Base-by-base conservation (phyloP, 2,888 invertebrate species). In the Drosophila paracracens region DNA sequence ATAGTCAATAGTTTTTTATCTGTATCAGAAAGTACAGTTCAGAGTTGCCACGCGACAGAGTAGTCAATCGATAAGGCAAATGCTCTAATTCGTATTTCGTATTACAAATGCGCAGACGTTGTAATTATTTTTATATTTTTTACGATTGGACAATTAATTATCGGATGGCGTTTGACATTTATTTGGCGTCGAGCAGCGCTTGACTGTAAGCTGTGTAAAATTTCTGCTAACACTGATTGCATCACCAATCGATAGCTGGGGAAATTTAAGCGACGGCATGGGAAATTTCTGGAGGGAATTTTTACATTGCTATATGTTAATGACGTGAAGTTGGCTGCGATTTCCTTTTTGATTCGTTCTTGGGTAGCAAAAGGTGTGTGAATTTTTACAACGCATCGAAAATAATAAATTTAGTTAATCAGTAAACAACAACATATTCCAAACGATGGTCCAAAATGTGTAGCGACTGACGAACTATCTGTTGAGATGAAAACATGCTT, bases 261-360 rank as follows among this genome's bases (percentile, higher is more conserved):
- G 90, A 79, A 75, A 85, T 85, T 82, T 70, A 8, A 18, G 56
- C 50, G 60, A 18, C 59, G 56, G 57, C 56, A 43, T 36, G 81
- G 83, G 83, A 70, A 80, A 63, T 85, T 73, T 73, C 40, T 1
- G 7, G 2, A 50, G 74, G 89, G 80, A 74, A 60, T 70, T 77
- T 88, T 70, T 72, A 51, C 48, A 51, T 46, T 69, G 40, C 80
- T 68, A 46, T 52, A 40, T 83, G 53, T 40, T 33, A n/a, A 67
- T 50, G 70, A 48, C 82, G 74, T 76, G 69, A 91, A 83, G 92
- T 91, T 91, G 91, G 90, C 76, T 87, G 85, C 85, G 86, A 83
- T 88, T 90, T 92, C 86, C 92, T 92, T 92, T 92, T 92, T 91
- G 78, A 90, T 91, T 92, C 91, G 89, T 90, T 91, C 87, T 91